These are phyloP conservation scores for Taurulus bubalis DNA, from an alignment of 2,113 vertebrate genomes.

Conservation along the genomic window DNA sequence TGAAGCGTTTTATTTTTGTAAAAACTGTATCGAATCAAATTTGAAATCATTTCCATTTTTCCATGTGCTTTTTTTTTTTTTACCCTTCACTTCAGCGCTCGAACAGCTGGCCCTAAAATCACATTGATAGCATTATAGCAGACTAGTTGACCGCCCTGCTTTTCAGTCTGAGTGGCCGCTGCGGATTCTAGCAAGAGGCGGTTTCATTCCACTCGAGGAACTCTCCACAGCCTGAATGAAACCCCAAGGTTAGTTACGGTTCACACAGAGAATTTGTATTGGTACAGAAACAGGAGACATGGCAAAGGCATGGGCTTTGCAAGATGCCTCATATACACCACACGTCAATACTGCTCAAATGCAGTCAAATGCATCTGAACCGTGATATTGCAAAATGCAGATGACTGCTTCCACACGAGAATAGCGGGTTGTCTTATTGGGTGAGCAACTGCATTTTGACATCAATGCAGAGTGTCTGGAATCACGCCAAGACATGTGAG, in stretches of 20 bases:
- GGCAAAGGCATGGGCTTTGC: neutral
- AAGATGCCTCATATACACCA: neutral
- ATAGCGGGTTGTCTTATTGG: slow-evolving; percentile 32
- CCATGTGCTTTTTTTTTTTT: neutral
- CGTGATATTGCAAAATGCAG: slow-evolving; percentile 39
- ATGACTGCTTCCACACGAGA: slow-evolving; percentile 28
- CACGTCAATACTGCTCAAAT: neutral
- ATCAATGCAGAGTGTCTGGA: slow-evolving; percentile 49
- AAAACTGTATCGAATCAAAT: neutral
- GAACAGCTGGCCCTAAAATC: slow-evolving; percentile 6
- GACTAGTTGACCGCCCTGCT: neutral
- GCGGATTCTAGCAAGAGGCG: neutral
- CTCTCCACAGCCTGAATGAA: slow-evolving; percentile 5
- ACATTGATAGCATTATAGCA: slow-evolving; percentile 1
- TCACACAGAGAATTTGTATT: too few relatives aligned
- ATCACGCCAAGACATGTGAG: slow-evolving; percentile 53
- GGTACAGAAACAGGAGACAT: too few relatives aligned
- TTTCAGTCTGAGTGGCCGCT: slow-evolving; percentile 5
- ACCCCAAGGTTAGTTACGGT: slow-evolving; percentile 18
- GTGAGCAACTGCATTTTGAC: slow-evolving; percentile 61
- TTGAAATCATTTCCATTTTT: neutral
- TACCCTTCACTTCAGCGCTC: neutral
- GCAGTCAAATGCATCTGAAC: slow-evolving; percentile 32
- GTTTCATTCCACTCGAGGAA: neutral
- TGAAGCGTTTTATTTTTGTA: neutral